Conservation (phyloP, 2,888 invertebrate species). For the Piscicola geometra region DNA sequence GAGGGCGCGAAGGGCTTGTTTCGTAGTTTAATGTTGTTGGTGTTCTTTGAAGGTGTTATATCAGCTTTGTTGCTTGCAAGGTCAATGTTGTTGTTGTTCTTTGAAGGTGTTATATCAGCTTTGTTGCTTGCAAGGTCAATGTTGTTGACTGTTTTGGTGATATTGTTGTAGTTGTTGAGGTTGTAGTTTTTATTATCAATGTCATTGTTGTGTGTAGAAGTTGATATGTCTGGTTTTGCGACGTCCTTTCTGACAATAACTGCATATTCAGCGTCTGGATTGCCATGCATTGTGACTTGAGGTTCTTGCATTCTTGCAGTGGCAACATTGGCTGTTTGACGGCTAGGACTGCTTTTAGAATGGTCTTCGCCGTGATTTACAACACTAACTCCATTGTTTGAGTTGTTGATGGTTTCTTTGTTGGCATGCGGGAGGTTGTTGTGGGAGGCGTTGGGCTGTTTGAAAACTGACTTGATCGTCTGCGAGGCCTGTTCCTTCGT, state of each 20-base stretch:
- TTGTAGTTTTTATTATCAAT: neutral
- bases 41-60: neutral
- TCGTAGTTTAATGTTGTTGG: neutral
- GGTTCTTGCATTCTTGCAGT: neutral
- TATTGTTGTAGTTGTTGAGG: neutral
- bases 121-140: neutral
- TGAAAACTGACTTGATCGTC: neutral
- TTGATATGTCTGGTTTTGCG: neutral
- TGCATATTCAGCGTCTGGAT: neutral
- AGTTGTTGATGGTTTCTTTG: neutral
- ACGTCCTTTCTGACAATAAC: neutral
- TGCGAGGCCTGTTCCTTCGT: neutral
- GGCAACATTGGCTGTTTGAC: neutral
- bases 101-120: neutral
- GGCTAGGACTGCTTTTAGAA: neutral
- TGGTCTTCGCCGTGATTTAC: neutral
- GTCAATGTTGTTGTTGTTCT: slow-evolving; percentile 11
- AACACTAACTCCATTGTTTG: neutral
- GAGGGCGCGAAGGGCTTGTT: neutral
- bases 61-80: neutral
- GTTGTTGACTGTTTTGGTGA: neutral
- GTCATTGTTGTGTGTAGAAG: neutral
- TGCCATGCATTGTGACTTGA: neutral
- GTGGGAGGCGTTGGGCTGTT: neutral
- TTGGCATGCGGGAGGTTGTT: neutral